Base-by-base conservation (phyloP, 2,113 vertebrate species). In the Silurus meridionalis region DNA sequence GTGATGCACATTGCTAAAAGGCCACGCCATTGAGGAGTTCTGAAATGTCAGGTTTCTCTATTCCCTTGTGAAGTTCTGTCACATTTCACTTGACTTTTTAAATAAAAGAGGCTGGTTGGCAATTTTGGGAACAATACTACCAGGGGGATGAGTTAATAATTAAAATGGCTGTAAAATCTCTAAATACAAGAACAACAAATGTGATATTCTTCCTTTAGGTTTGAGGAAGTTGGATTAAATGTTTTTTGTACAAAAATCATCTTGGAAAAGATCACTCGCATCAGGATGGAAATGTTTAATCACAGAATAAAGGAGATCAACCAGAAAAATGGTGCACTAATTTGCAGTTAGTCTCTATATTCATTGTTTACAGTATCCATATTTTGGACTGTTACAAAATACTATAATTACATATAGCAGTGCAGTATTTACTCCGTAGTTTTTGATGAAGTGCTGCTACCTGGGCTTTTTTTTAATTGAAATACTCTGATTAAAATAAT, bases 41-140 rank as follows among this genome's bases (percentile, higher is more conserved):
- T 37, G 46, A 89, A 89, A 89, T 89, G 88, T 89, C 88, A 87
- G 78, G 61, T 81, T n/a, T 80, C 64, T 63, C 50, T 86, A 21
- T 63, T 63, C 64, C 53, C 53, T 61, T 57, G 46, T 80, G 80
- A 66, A 86, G 83, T 74, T 85, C 50, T 78, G 83, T 78, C 82
- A 83, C 66, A 83, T 83, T 83, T 83, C 48, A 72, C 19, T 74
- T 72, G 82, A 67, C 82, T 21, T 23, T 55, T 37, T 74, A 28
- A 74, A 83, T 72, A 58, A 58, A 71, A 60, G 67, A 14, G 9
- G 55, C 60, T 8, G 63, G 13, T 52, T 55, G 80, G 48, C 60
- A 25, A 66, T 25, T 82, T 66, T 10, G 48, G 80, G 48, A 67
- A 53, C 80, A 67, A 25, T 67, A 25, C 63, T 53, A 17, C 5